Base-by-base conservation (phyloP, 2,888 invertebrate genomes). In the Herminia tarsipennalis region DNA sequence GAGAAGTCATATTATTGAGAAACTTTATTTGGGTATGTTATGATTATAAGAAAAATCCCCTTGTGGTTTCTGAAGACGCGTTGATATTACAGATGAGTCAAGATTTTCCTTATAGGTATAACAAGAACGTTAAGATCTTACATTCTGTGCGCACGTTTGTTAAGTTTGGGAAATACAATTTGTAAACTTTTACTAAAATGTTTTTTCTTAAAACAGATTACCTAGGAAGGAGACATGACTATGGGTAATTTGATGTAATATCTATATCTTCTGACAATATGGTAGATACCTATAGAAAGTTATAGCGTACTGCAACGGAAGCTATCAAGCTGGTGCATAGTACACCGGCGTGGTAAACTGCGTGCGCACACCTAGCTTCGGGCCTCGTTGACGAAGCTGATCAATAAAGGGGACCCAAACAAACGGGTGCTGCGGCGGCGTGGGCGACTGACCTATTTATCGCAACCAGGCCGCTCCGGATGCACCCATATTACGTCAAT, bases 341-440 rank as follows among this genome's bases (percentile, higher is more conserved):
- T n/a, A 63, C 56, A 50, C 57, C 50, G 37, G 41, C 46, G 53
- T 62, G 56, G 56, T 49, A 56, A 46, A 53, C 69, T 86, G 87
- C 85, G 86, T 81, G 85, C 88, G 87, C 88, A 86, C 66, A 69
- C 69, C 63, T 58, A 53, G 21, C 34, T 5, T n/a, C 55, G 40
- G 51, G 43, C 47, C 39, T 50, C 34, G 50, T 58, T 37, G 43
- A 43, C 39, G 30, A 49, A 69, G 61, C 66, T 73, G 83, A 87
- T 90, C 90, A 83, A 89, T 89, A 89, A 75, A 61, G 56, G 76
- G 71, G 85, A 90, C 89, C 90, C 89, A 90, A 90, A 90, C 89
- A 89, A 88, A 85, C 82, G 72, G 68, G 76, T 75, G 75, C 69
- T 66, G 79, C 76, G 71, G 76, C 71, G 58, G 71, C 76, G 76